A percentile compares a stretch with the other conserved stretches of the same genome.
These are phyloP conservation scores for Dasysyrphus albostriatus DNA, from an alignment of 2,888 invertebrate genomes.

Conservation along the genomic window DNA sequence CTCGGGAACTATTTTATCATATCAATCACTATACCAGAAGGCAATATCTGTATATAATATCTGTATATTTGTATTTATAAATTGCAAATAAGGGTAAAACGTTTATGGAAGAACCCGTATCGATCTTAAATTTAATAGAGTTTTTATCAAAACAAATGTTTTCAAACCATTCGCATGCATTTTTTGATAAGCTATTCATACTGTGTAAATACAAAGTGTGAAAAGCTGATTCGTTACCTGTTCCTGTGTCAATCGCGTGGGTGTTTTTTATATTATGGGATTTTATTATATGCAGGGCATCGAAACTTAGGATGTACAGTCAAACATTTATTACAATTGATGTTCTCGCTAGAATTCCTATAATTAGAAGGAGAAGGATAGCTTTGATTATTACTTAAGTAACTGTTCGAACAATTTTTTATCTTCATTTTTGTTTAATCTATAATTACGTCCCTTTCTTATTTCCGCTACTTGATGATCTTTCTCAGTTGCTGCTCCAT, in stretches of 20 bases:
- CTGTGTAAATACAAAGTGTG: not conserved
- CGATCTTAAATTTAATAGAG: constrained; percentile 17
- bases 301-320: no score
- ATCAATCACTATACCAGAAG: constrained; percentile 25
- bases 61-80: constrained; percentile 13
- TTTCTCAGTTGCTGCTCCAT: not conserved
- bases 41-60: constrained; percentile 1
- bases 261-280: not conserved
- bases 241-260: not conserved
- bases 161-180: constrained; percentile 18
- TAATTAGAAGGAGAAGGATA: no score
- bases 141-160: constrained; percentile 15
- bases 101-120: constrained; percentile 31
- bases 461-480: constrained; percentile 19
- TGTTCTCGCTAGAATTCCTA: no score
- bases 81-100: constrained; percentile 11
- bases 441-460: constrained; percentile 21
- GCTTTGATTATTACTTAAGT: no score
- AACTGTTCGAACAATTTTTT: no score
- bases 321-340: no score
- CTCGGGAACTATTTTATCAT: constrained; percentile 19
- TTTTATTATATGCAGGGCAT: no score
- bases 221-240: not conserved
- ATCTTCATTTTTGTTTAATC: constrained; percentile 3
- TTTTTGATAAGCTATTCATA: constrained; percentile 9